Evolutionary conservation across 1,140 invertebrate species (phyloP).

Genomic region (Neodiprion virginianus): DNA sequence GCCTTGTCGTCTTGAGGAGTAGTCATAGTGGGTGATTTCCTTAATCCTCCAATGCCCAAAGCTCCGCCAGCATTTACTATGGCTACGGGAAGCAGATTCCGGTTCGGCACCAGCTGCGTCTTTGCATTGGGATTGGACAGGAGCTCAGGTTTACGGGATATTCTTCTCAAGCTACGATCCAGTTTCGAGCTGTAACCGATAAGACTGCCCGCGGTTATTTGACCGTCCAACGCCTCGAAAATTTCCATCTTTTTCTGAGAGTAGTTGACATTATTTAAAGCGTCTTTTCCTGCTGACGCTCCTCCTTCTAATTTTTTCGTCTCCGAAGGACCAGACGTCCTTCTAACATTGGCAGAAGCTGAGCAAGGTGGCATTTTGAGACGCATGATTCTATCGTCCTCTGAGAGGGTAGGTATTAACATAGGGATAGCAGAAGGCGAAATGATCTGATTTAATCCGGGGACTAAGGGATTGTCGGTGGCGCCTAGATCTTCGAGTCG

Average conservation of each 20-base stretch:
- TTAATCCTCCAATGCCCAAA: neutral
- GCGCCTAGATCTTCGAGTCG: neutral
- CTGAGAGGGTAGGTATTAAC: too few species aligned
- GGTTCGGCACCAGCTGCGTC: neutral
- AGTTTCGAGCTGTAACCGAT: conserved; percentile 21
- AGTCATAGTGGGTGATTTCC: neutral
- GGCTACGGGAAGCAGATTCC: neutral
- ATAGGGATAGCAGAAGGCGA: neutral
- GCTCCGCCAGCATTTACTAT: conserved; percentile 7
- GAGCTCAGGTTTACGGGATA: conserved; percentile 10
- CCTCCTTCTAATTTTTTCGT: too few species aligned
- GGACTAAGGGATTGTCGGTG: neutral
- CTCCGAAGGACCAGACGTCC: neutral
- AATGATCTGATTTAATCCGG: too few species aligned
- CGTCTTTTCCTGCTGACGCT: neutral
- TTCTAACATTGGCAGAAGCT: neutral
- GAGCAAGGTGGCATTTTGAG: neutral
- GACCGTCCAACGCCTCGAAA: neutral
- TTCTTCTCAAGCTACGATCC: conserved; percentile 25
- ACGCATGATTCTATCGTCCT: too few species aligned
- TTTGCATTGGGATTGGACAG: conserved; percentile 4
- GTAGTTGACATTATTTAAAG: neutral
- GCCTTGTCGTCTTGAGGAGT: neutral
- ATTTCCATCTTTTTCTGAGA: neutral
- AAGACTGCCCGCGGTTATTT: conserved; percentile 2